Evolutionary conservation across 2,888 invertebrate genomes (phyloP), one percentile per base, ranked within the genome.

Genomic region (Meiosimyza decipiens): DNA sequence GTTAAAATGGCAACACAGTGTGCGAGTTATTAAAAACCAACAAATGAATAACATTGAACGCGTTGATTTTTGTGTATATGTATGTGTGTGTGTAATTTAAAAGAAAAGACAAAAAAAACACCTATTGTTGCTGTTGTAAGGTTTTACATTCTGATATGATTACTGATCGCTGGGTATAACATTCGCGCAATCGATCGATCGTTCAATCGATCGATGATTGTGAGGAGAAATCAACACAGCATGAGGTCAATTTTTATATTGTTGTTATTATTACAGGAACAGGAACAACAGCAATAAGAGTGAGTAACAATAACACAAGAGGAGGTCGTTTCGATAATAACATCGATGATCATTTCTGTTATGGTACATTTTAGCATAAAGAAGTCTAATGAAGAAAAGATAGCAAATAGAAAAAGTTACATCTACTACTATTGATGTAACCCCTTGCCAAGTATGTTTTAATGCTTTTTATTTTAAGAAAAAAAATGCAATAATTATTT

Each of bases 21-120:
- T 40, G 40, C 40, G 40, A 77, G 83, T 84, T 83, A 83, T 83
- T 83, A 83, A 84, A 83, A 83, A 81, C 79, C 83, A 82, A 83
- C 83, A 84, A 83, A 83, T 81, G 84, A 80, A 79, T 79, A 77
- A 82, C 52, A 69, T 59, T 52, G 51, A 62, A 66, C 50, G 51
- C 62, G 50, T 47, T 22, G 12, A 64, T 70, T 64, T 52, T 12
- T 55, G 79, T 80, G 77, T 62, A 18, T 2, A 40, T 40, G 40
- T 40, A 70, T 54, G 55, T 71, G 62, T 22, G 22, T 22, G 22
- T 22, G 22, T 22, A 74, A 75, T 71, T 71, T 65, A 55, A 66
- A 62, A 71, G 72, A 71, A 71, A 72, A 64, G n/a, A n/a, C n/a
- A 74, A 68, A 73, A 75, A 74, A 72, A 74, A 72, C 1, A 7